Evolutionary conservation across 1,140 invertebrate genomes (phyloP), one percentile per base, ranked within the genome.

Genomic region (Belonocnema kinseyi): DNA sequence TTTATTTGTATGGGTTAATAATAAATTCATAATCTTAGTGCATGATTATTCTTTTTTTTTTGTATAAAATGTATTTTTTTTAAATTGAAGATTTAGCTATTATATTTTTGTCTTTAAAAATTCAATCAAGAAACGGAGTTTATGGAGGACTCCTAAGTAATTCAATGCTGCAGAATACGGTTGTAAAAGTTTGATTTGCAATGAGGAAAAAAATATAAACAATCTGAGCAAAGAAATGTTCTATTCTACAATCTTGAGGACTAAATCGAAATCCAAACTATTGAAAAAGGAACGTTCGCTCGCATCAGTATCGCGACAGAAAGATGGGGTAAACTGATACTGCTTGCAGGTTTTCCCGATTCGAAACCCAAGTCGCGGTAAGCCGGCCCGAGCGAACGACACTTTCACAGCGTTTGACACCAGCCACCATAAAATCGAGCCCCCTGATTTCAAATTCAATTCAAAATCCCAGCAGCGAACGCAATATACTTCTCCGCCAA

Each of bases 381-480:
- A 81, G 76, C 21, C 26, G 19, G 40, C 74, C 21, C 26, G 19
- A 40, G 54, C 16, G 70, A 75, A 80, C 75, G 75, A 82, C 77
- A 85, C 80, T 87, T 81, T 75, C 77, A 73, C 71, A 72, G 74
- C 78, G 83, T 88, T 89, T 88, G 86, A 88, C 87, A 85, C 82
- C 79, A 78, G 53, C 81, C 73, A 72, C 84, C 82, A 88, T 90
- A 89, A 90, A 90, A 86, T 88, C 85, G 86, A 85, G 82, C 74
- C 84, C 80, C 83, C 82, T 84, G 84, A 88, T 90, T 90, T 90
- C 77, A 88, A 89, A 90, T 90, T 90, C 88, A 90, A 88, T 88
- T 88, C 85, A 81, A 88, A 90, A 86, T 86, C 84, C 82, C 80
- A 72, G 79, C 79, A 77, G 78, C 72, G 78, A 84, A 81, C 73